Percentiles rank a stretch among this genome's conserved stretches.
phyloP scores from a whole-genome alignment of 2,113 vertebrate species.

The Carettochelys insculpta region DNA sequence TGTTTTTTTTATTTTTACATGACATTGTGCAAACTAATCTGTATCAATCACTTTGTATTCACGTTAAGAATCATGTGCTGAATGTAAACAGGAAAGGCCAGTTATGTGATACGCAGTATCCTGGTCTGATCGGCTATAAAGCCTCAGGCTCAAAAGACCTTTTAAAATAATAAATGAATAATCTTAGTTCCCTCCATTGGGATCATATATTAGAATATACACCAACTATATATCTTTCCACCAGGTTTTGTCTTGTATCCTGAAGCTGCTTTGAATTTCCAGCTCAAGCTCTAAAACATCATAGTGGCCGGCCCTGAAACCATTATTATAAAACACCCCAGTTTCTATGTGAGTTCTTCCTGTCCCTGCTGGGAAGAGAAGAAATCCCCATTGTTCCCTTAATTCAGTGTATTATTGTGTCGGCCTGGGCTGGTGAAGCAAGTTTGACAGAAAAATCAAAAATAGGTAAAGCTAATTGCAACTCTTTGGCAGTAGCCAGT shows the following conservation, averaged over 20 bases:
- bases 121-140: neutral
- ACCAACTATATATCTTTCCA: neutral
- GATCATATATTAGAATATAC: neutral
- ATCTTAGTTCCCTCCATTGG: neutral
- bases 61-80: neutral
- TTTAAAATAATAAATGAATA: neutral
- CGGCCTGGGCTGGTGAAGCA: neutral
- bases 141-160: neutral
- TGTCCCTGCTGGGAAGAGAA: neutral
- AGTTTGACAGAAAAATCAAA: neutral
- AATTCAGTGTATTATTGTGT: rapidly evolving
- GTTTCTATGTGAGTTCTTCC: neutral
- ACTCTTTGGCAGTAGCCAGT: neutral
- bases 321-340: neutral
- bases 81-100: neutral
- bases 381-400: neutral
- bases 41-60: neutral
- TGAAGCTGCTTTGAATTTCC: neutral
- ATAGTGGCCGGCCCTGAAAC: rapidly evolving
- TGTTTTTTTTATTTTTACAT: neutral
- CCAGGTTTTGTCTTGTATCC: rapidly evolving
- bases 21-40: neutral
- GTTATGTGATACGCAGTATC: neutral
- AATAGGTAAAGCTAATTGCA: neutral
- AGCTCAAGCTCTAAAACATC: neutral